Base-by-base conservation (phyloP, 2,888 invertebrate genomes). In the Plebejus melissa region DNA sequence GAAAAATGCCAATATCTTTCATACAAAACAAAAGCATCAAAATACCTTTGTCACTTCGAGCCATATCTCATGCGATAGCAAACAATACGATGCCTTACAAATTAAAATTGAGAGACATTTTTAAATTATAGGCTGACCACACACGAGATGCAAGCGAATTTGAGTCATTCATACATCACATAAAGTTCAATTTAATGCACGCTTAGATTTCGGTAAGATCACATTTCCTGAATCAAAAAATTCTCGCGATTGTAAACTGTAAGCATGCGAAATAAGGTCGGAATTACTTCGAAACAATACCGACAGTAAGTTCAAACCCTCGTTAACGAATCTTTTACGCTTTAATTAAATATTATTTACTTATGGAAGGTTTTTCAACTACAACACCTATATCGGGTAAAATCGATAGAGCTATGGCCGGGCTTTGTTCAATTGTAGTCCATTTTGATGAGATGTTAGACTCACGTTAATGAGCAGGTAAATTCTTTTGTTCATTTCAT, bases 1-100 rank as follows among this genome's bases (percentile, higher is more conserved):
- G 32, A 65, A 36, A 60, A 65, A 65, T 36, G 11, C 65, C 65
- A 65, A 32, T 65, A 32, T 65, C 65, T 16, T 65, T 65, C 13
- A 65, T 65, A 65, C 11, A 13, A 65, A 65, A 65, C 65, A 65
- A 65, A 65, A 32, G 32, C 32, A 32, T 32, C 13, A 32, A 36
- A 65, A 32, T 65, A 36, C 36, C 65, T 65, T 65, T 65, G 65
- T 32, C 32, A 13, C 28, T 65, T 22, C 11, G 16, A 22, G 58
- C 0, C 0, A 22, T 11, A 28, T 65, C 65, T 65, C 60, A 9
- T 60, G 11, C 60, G n/a, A 28, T 7, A 32, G 65, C 65, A 36
- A 65, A 65, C 36, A 65, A 32, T 32, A 65, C 32, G 28, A 65
- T 65, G 4, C 60, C 11, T 58, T 2, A 32, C 5, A 65, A 65